phyloP scores from a whole-genome alignment of 2,888 invertebrate genomes.

The Ochropacha duplaris region DNA sequence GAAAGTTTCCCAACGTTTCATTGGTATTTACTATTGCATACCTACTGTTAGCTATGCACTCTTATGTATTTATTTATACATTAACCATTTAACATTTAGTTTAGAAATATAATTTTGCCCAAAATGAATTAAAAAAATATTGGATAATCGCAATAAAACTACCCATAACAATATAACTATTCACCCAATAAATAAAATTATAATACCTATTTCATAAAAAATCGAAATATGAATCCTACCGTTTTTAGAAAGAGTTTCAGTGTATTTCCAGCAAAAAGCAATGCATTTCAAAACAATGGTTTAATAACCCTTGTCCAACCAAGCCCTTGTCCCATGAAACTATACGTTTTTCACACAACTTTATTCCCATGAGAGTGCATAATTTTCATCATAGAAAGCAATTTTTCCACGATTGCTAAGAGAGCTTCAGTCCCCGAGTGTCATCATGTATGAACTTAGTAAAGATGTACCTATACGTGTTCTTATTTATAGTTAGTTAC shows the following conservation, averaged over 20 bases:
- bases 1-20: conserved; percentile 37
- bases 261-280: background rate
- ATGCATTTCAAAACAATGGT: background rate
- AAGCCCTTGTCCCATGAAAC: background rate
- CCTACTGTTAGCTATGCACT: too few species aligned
- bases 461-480: background rate
- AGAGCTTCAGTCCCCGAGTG: background rate
- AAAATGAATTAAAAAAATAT: too few species aligned
- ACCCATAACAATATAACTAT: too few species aligned
- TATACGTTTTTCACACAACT: background rate
- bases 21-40: background rate
- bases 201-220: too few species aligned
- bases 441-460: background rate
- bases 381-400: background rate
- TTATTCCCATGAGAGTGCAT: background rate
- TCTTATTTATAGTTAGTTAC: background rate
- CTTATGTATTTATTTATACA: too few species aligned
- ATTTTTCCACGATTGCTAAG: background rate
- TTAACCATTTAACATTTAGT: too few species aligned
- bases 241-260: too few species aligned
- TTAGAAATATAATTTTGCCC: too few species aligned
- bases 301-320: background rate
- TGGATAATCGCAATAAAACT: too few species aligned
- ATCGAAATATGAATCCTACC: too few species aligned
- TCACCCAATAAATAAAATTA: too few species aligned